Evolutionary conservation across 2,888 invertebrate genomes (phyloP).

Genomic region (Falcaria lacertinaria): DNA sequence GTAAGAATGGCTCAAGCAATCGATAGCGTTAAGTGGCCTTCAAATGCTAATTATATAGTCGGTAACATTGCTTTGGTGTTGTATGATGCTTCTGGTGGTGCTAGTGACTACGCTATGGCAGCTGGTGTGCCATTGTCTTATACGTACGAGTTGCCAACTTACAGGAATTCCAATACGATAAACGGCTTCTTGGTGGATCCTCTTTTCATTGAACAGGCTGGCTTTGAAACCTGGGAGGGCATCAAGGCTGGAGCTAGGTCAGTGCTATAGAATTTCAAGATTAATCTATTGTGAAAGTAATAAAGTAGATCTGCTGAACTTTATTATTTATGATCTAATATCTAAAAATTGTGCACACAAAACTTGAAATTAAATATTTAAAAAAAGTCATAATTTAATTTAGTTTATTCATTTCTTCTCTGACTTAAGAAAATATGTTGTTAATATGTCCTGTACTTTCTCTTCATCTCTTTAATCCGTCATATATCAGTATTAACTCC

Average conservation of each 20-base stretch:
- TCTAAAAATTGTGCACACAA: too few species aligned
- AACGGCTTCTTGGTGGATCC: constrained; percentile 78
- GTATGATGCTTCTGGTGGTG: constrained; percentile 81
- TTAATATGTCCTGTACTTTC: too few species aligned
- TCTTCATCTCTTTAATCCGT: too few species aligned
- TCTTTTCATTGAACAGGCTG: constrained; percentile 72
- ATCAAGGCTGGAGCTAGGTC: constrained; percentile 72
- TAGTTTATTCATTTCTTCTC: too few species aligned
- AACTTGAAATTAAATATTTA: too few species aligned
- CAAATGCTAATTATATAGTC: constrained; percentile 61
- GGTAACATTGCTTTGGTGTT: constrained; percentile 70
- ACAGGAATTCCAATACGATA: constrained; percentile 12
- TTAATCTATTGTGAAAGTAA: not conserved
- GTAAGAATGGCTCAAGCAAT: constrained; percentile 57
- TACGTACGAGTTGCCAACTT: constrained; percentile 80
- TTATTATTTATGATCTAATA: too few species aligned
- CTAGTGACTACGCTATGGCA: constrained; percentile 80
- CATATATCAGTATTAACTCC: too few species aligned
- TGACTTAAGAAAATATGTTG: too few species aligned
- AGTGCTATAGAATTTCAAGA: constrained; percentile 28
- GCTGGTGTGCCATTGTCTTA: constrained; percentile 75
- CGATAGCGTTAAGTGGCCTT: constrained; percentile 49
- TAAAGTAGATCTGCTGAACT: too few species aligned
- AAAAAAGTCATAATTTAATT: too few species aligned
- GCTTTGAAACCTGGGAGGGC: constrained; percentile 81